Base-by-base conservation (phyloP, 2,888 invertebrate genomes). In the Dicycla oo region DNA sequence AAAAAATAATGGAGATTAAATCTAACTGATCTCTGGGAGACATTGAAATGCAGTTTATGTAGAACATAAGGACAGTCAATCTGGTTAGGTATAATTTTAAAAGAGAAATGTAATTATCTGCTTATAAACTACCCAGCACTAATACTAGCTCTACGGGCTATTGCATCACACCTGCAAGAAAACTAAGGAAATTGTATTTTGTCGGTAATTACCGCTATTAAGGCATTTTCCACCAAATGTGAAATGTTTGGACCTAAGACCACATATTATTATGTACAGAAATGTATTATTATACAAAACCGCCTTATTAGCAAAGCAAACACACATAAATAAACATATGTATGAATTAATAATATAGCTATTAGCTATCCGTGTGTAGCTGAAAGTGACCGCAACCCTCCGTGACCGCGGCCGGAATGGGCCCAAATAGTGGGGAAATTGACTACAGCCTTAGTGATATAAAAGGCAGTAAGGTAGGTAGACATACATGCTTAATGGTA, bases 341-440 rank as follows among this genome's bases (percentile, higher is more conserved):
- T 53, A 30, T 64, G 66, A 26, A 65, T 80, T 66, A 56, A 51
- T 72, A 63, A 73, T 53, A 20, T 34, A 56, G 34, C 51, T 60
- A 26, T 45, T 53, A 62, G 61, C 1, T 45, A 51, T 30, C 8
- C 26, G 8, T 47, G 34, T 60, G 45, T 66, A 63, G 15, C 30
- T 54, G 57, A 65, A 58, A 69, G 40, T 69, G 56, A 76, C 73
- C 81, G 45, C 77, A 60, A 47, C 45, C 65, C 60, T 54, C 18
- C 8, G 30, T 8, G 30, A 30, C 73, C 60, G 45, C 57, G 26
- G 26, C 34, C 65, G 8, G 11, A 38, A 13, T 49, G 15, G 47
- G 45, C n/a, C n/a, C n/a, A 30, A 75, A 62, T 67, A 13, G 23
- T 56, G 20, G 26, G 30, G 47, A 77, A 69, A 64, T 73, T 54